Conservation (phyloP, 2,113 vertebrate species). For the Phylloscopus whistleri region DNA sequence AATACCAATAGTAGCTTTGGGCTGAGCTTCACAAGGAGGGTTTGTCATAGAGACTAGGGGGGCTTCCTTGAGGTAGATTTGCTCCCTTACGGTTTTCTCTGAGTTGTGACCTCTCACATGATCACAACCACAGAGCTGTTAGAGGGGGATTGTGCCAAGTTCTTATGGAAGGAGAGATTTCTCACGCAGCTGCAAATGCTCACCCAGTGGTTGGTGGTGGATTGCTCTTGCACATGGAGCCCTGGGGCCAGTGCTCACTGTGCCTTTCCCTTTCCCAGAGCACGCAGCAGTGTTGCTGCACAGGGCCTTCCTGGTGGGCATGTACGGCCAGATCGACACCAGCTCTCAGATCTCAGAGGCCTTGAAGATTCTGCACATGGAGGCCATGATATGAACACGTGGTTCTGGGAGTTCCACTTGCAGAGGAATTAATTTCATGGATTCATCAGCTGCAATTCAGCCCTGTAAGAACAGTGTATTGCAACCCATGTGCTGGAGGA, state of each 20-base stretch:
- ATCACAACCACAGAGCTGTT: background rate
- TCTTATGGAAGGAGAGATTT: background rate
- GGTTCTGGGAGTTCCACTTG: background rate
- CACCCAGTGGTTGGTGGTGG: background rate
- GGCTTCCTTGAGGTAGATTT: background rate
- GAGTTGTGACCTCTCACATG: background rate
- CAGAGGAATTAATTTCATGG: background rate
- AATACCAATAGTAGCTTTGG: background rate
- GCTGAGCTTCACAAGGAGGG: background rate
- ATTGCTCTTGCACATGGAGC: background rate
- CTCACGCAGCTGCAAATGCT: background rate
- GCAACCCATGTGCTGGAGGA: background rate
- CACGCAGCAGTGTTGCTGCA: constrained; percentile 90
- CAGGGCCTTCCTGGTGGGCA: constrained; percentile 94
- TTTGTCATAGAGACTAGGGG: background rate
- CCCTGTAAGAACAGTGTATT: background rate
- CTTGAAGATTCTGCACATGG: constrained; percentile 94
- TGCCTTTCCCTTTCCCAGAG: constrained; percentile 71
- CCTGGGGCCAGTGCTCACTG: background rate
- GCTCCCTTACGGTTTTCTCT: background rate
- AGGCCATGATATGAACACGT: constrained; percentile 81
- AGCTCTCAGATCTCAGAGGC: constrained; percentile 93
- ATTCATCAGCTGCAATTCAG: background rate
- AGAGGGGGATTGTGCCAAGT: background rate
- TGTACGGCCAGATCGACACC: constrained; percentile 94